These are phyloP conservation scores for Amblyopsis rosae DNA, from an alignment of 2,113 vertebrate genomes.

Conservation along the genomic window DNA sequence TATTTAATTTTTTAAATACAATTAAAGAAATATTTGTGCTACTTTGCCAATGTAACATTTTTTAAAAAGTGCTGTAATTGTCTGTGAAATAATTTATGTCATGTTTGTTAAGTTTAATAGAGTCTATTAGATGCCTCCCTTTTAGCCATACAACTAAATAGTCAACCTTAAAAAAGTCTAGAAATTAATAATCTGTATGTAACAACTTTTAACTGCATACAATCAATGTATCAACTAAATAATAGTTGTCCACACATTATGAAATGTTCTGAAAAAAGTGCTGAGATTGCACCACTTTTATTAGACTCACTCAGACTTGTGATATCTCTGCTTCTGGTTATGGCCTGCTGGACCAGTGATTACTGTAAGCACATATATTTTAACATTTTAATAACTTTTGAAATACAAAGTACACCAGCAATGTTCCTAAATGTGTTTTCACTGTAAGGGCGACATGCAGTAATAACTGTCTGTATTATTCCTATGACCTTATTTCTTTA, in stretches of 20 bases:
- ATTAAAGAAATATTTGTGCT: too few species aligned
- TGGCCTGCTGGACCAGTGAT: neutral
- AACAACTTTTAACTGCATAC: too few species aligned
- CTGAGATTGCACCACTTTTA: too few species aligned
- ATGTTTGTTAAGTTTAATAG: neutral
- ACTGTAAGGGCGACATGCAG: conserved; percentile 22
- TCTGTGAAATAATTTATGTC: neutral
- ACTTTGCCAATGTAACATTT: neutral
- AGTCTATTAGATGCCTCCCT: too few species aligned
- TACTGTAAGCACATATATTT: too few species aligned
- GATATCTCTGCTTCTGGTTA: conserved; percentile 14
- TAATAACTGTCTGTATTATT: conserved; percentile 25
- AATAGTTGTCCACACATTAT: too few species aligned
- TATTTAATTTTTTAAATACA: neutral
- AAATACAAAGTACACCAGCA: conserved; percentile 20
- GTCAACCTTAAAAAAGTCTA: too few species aligned
- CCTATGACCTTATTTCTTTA: conserved; percentile 23
- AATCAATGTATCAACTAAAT: too few species aligned
- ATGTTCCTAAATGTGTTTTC: conserved; percentile 22
- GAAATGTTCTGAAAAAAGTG: too few species aligned
- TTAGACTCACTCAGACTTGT: conserved; percentile 1
- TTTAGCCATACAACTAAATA: too few species aligned
- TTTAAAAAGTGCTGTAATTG: neutral
- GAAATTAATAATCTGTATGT: too few species aligned
- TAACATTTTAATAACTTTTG: conserved; percentile 21